Base-by-base conservation (phyloP, 2,797 vertebrate species). In the Centroberyx gerrardi region DNA sequence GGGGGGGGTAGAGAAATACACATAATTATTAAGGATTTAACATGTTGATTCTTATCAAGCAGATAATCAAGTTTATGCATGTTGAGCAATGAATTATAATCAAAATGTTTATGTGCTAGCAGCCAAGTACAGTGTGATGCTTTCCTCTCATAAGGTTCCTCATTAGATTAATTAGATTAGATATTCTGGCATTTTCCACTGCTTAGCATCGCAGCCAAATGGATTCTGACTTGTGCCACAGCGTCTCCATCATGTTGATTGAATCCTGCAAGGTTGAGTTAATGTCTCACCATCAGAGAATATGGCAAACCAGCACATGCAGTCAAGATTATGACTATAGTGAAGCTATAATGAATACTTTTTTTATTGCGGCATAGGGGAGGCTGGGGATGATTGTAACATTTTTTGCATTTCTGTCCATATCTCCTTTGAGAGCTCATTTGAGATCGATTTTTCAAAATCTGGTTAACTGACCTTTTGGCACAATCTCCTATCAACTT, bases 161-260 rank as follows among this genome's bases (percentile, higher is more conserved):
- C 82, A 82, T 89, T 87, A 87, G 72, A 76, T 82, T 81, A 82
- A 84, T 85, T 64, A 68, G 71, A 85, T 84, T 74, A 3, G 49
- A 88, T 76, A 80, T 89, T 68, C 55, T 74, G 81, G 69, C 74
- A 58, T 88, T 87, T 91, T 73, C 66, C 74, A 40, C 59, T 75
- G 81, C 4, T 40, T 36, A 4, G 56, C 86, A 86, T 87, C 76
- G 46, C 31, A 76, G 81, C 81, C 76, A 88, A 85, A 90, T 85
- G 80, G 69, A 75, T 90, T 88, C 61, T 64, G 85, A 88, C 74
- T 78, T 38, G 54, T 80, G 78, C 79, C n/a, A 44, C 69, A 65
- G 86, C 78, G 29, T 83, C 54, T 74, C 56, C 77, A 72, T 74
- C 72, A 64, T 62, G 62, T n/a, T 59, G 59, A 80, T 72, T 72